Percentiles rank a stretch among this genome's conserved stretches.
These are phyloP conservation scores for Pogona vitticeps DNA, from an alignment of 2,113 vertebrate genomes.

Conservation along the genomic window DNA sequence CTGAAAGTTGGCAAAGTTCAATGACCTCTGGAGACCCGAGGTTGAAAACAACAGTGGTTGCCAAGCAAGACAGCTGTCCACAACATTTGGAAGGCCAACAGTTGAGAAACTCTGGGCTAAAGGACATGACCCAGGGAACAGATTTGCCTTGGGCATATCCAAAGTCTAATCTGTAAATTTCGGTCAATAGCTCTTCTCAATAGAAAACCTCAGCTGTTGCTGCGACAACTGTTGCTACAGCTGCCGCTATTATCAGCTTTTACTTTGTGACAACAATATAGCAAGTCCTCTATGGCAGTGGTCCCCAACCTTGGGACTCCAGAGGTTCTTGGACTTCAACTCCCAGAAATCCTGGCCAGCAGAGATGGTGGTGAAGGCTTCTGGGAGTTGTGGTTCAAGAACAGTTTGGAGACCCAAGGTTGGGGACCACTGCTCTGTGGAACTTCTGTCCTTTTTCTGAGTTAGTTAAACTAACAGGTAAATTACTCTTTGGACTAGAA, in stretches of 20 bases:
- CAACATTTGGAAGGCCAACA: not conserved
- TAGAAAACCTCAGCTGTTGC: not conserved
- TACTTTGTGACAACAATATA: not conserved
- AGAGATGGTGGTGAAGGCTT: no score
- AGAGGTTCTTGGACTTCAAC: no score
- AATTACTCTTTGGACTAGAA: no score
- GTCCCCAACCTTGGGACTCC: no score
- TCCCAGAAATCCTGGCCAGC: no score
- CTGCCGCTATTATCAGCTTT: not conserved
- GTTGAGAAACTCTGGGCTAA: not conserved
- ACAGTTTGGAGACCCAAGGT: no score
- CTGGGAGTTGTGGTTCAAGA: no score
- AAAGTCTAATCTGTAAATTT: not conserved
- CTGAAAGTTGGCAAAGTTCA: no score
- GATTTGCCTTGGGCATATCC: not conserved
- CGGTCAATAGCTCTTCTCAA: not conserved
- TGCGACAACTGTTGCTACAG: not conserved
- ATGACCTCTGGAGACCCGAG: no score
- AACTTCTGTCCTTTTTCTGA: not conserved
- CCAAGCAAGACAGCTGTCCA: not conserved
- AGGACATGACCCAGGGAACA: not conserved
- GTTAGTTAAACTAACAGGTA: no score
- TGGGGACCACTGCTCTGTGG: no score
- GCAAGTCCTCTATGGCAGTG: not conserved
- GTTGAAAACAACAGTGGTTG: no score